phyloP scores from a whole-genome alignment of 2,797 vertebrate species.

The Sebastes hubbsi region DNA sequence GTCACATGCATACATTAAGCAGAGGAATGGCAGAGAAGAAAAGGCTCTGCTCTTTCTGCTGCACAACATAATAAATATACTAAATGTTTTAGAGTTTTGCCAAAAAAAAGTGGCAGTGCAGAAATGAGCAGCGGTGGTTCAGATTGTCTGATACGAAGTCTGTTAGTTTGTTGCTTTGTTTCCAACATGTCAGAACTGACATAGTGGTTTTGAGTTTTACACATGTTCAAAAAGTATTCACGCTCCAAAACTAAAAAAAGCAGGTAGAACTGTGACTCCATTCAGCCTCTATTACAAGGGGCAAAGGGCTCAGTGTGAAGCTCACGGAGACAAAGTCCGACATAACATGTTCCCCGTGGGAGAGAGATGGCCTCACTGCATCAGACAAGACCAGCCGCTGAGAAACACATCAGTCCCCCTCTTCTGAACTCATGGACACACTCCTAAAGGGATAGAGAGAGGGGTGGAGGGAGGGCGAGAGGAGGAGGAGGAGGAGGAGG shows the following conservation, averaged over 20 bases:
- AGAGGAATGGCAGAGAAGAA: slow-evolving; percentile 58
- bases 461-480: slow-evolving; percentile 47
- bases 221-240: slow-evolving; percentile 21
- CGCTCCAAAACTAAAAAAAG: neutral
- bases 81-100: slow-evolving; percentile 59
- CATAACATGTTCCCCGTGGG: slow-evolving; percentile 83
- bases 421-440: slow-evolving; percentile 78
- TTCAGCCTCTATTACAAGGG: slow-evolving; percentile 24
- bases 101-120: slow-evolving; percentile 5
- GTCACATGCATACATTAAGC: slow-evolving; percentile 85
- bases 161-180: slow-evolving; percentile 32
- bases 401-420: slow-evolving; percentile 81
- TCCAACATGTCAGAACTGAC: slow-evolving; percentile 21
- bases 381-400: slow-evolving; percentile 87
- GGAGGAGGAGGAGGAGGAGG: slow-evolving; percentile 6
- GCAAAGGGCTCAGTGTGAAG: slow-evolving; percentile 57
- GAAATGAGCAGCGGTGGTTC: slow-evolving; percentile 20
- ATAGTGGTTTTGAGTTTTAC: slow-evolving; percentile 17
- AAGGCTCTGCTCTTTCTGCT: slow-evolving; percentile 45
- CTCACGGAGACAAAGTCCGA: slow-evolving; percentile 77
- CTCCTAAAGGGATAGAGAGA: slow-evolving; percentile 81
- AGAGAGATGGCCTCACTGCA: slow-evolving; percentile 76
- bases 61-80: slow-evolving; percentile 51
- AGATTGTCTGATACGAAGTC: slow-evolving; percentile 39
- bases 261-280: slow-evolving; percentile 25